These are phyloP conservation scores for Drosophila tropicalis DNA, from an alignment of 1,140 invertebrate species.

Conservation along the genomic window DNA sequence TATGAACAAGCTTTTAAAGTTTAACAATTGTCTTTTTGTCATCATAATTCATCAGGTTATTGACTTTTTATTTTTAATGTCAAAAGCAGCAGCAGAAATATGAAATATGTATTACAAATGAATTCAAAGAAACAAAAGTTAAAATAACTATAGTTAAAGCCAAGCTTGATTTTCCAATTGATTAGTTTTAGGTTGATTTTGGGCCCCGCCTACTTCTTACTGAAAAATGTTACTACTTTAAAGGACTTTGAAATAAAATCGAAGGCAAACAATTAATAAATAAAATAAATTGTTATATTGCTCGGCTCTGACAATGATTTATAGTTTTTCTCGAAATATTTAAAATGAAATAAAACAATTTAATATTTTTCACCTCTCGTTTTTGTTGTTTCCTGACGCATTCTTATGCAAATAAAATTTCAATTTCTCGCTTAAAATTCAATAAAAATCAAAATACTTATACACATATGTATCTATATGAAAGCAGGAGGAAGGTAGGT, in stretches of 20 bases:
- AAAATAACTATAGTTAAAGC: constrained; percentile 22
- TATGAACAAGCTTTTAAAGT: constrained; percentile 36
- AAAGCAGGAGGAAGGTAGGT: constrained; percentile 8
- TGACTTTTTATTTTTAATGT: constrained; percentile 48
- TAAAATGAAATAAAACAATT: constrained; percentile 2
- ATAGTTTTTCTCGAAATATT: background rate
- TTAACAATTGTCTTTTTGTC: background rate
- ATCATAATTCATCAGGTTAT: constrained; percentile 48
- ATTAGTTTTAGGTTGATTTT: constrained; percentile 1
- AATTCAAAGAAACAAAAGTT: constrained; percentile 21
- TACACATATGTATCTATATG: background rate
- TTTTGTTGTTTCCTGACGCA: background rate
- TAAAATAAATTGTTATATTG: background rate
- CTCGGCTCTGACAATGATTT: background rate
- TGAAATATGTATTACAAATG: constrained; percentile 40
- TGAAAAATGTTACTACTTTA: no score
- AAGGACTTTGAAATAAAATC: no score
- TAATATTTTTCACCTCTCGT: background rate
- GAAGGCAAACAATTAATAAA: background rate
- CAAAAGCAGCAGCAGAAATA: constrained; percentile 18
- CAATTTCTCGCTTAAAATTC: constrained; percentile 16
- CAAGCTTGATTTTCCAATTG: background rate
- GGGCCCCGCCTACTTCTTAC: no score
- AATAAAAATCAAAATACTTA: constrained; percentile 28
- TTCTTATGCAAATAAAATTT: constrained; percentile 47